Base-by-base conservation (phyloP, 2,888 invertebrate species). In the Troglohyphantes excavatus region DNA sequence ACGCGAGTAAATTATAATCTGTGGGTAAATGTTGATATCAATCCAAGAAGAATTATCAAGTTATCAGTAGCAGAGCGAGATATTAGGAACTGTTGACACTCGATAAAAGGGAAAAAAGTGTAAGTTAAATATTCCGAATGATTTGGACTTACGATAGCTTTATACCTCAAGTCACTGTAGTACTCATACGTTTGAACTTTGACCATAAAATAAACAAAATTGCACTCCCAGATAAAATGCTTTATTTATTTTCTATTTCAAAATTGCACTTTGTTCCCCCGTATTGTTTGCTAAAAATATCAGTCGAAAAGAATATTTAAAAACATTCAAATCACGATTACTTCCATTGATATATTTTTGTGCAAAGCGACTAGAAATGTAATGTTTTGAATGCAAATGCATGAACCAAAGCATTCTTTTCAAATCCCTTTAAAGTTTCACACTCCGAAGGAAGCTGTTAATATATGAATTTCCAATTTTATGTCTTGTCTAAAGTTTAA, bases 1-100 rank as follows among this genome's bases (percentile, higher is more conserved):
- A 53, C n/a, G n/a, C 53, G 53, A 53, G 17, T n/a, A 53, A 53
- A 53, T 53, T 53, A 5, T 17, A 53, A 53, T 53, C 53, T 53
- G 53, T 17, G 17, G 5, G 53, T n/a, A 53, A 53, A 53, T n/a
- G 53, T 2, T 53, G n/a, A 53, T 53, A 53, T 53, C 53, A 53
- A 53, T n/a, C 53, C 5, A 53, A 53, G 43, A 63, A 78, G 78
- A 78, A 63, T 78, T 11, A 26, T 21, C n/a, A 21, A 26, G 11
- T 43, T 78, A 78, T 78, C 78, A 43, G 78, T 23, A 26, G 39
- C 17, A 65, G 61, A 5, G 2, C 21, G 33, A 39, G 63, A 63
- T 78, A 65, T 13, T 19, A 43, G 17, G 3, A 78, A 23, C n/a
- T 39, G 63, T 65, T 65, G 78, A 23, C 43, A 65, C 5, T 53